Evolutionary conservation across 2,113 vertebrate genomes (phyloP).

Genomic region (Mustela nigripes): DNA sequence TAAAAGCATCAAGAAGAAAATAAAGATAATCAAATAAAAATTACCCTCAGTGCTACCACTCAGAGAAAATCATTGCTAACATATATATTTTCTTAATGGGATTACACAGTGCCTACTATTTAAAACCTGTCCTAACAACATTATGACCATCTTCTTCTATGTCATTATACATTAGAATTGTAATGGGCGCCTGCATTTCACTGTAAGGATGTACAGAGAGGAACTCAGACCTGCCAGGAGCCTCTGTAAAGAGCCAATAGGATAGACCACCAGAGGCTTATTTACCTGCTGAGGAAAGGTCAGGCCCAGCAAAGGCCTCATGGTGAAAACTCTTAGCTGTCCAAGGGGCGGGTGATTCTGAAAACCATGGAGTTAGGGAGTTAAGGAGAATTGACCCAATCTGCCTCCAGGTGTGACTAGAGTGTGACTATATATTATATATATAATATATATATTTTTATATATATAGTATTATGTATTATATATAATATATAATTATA

Average conservation of each 20-base stretch:
- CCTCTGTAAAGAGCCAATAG: not conserved
- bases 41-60: not conserved
- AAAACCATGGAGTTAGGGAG: not conserved
- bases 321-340: not conserved
- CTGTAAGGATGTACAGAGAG: not conserved
- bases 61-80: not conserved
- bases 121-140: not conserved
- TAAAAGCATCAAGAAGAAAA: constrained; percentile 13
- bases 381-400: not conserved
- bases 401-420: not conserved
- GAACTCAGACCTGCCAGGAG: not conserved
- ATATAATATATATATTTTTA: too few species aligned
- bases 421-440: too few species aligned
- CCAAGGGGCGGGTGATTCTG: not conserved
- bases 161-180: not conserved
- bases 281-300: not conserved
- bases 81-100: not conserved
- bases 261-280: not conserved
- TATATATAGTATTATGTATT: too few species aligned
- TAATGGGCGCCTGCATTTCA: not conserved
- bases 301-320: not conserved
- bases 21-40: constrained; percentile 6
- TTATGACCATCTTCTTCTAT: not conserved
- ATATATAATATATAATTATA: too few species aligned
- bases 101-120: not conserved